Percentiles rank a stretch among this genome's conserved stretches.
These are phyloP conservation scores for Rhinolophus ferrumequinum DNA, from an alignment of 2,113 vertebrate species.

Conservation along the genomic window DNA sequence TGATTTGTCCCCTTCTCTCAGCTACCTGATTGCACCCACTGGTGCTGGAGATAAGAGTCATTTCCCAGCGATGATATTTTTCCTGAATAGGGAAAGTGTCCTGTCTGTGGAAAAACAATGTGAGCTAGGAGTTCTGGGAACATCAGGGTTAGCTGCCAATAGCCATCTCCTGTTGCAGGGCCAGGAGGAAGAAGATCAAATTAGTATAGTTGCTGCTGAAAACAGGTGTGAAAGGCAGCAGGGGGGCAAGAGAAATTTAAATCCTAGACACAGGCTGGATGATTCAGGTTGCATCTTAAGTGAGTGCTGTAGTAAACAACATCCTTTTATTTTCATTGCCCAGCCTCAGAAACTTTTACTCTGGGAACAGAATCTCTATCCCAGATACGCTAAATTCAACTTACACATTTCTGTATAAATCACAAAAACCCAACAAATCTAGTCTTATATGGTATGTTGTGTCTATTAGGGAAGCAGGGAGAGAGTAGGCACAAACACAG, in stretches of 20 bases:
- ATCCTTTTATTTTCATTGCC: conserved; percentile 25
- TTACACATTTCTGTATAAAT: background rate
- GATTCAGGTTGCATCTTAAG: conserved; percentile 37
- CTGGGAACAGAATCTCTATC: background rate
- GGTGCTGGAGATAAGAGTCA: background rate
- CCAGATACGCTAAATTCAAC: background rate
- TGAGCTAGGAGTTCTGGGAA: background rate
- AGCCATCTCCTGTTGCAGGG: background rate
- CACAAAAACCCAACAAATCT: conserved; percentile 36
- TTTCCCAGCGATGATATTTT: background rate
- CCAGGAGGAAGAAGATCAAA: background rate
- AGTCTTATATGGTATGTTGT: background rate
- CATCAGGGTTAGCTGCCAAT: background rate
- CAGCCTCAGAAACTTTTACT: conserved; percentile 21
- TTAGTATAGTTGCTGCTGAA: background rate
- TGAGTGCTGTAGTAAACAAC: background rate
- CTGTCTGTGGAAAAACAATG: background rate
- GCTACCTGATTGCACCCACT: background rate
- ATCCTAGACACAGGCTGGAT: background rate
- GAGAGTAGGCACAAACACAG: background rate
- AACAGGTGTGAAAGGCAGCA: background rate
- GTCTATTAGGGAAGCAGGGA: background rate
- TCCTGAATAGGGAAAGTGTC: background rate
- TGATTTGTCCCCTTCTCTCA: background rate
- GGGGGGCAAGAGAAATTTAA: background rate